Conservation (phyloP, 2,888 invertebrate genomes). For the Thecophora atra region DNA sequence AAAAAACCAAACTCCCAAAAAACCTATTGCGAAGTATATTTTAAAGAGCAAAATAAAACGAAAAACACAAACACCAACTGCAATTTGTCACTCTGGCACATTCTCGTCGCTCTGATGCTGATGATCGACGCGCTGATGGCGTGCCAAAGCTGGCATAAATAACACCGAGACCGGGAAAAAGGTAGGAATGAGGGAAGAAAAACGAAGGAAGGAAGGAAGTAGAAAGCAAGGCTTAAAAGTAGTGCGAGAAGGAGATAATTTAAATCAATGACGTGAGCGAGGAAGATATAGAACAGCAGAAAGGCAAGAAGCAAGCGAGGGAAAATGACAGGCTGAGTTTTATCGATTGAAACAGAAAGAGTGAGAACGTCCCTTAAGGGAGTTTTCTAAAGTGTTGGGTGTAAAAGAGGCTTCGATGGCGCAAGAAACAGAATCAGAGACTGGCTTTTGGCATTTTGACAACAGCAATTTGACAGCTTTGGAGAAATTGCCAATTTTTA, state of each 20-base stretch:
- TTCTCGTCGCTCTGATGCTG: background rate
- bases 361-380: background rate
- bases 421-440: background rate
- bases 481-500: constrained; percentile 60
- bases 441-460: constrained; percentile 62
- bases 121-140: background rate
- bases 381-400: background rate
- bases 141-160: background rate
- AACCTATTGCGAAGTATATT: background rate
- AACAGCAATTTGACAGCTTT: constrained; percentile 63
- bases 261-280: background rate
- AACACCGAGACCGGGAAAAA: background rate
- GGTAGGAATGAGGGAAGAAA: constrained; percentile 3
- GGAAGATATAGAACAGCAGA: background rate
- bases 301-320: constrained; percentile 4
- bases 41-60: background rate
- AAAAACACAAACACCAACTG: constrained; percentile 42
- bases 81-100: constrained; percentile 58
- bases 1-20: too few relatives aligned
- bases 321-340: constrained; percentile 5
- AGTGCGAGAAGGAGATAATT: background rate
- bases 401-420: background rate
- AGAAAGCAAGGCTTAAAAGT: background rate
- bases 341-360: background rate
- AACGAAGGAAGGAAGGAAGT: too few relatives aligned